These are phyloP conservation scores for Aviceda subcristata DNA, from an alignment of 2,113 vertebrate genomes.

Conservation along the genomic window DNA sequence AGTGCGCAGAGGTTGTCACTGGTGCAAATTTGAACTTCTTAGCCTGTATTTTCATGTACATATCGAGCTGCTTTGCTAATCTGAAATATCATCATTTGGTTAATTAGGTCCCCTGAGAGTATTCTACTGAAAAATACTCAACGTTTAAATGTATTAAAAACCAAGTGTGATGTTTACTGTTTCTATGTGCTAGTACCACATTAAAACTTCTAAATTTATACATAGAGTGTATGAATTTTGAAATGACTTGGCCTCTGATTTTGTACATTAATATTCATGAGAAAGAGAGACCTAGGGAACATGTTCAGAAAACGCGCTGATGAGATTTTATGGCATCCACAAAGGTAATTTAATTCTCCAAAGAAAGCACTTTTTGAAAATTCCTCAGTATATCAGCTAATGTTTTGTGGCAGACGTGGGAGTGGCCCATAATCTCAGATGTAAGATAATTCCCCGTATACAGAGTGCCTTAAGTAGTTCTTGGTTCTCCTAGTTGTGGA, in stretches of 20 bases:
- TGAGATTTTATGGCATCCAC: neutral
- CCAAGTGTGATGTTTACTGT: neutral
- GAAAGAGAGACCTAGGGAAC: neutral
- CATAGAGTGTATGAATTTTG: neutral
- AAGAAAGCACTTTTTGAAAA: neutral
- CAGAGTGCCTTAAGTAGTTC: neutral
- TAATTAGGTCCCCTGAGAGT: slow-evolving; percentile 52
- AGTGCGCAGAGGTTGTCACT: neutral
- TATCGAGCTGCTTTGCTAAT: slow-evolving; percentile 7
- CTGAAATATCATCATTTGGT: slow-evolving; percentile 5
- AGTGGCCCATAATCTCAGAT: neutral
- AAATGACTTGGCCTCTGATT: slow-evolving; percentile 1
- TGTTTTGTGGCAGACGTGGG: neutral
- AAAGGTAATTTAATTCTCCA: slow-evolving; percentile 1
- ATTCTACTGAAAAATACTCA: slow-evolving; percentile 21
- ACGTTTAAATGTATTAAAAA: slow-evolving; percentile 44
- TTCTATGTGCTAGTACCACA: neutral
- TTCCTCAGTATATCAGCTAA: neutral
- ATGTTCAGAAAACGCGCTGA: neutral
- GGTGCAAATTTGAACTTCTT: neutral
- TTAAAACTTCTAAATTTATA: slow-evolving; percentile 37
- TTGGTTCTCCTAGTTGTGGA: neutral
- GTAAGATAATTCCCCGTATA: neutral
- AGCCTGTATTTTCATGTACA: neutral
- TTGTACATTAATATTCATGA: slow-evolving; percentile 35